Base-by-base conservation (phyloP, 1,140 invertebrate genomes). In the Parapsyche elsis region DNA sequence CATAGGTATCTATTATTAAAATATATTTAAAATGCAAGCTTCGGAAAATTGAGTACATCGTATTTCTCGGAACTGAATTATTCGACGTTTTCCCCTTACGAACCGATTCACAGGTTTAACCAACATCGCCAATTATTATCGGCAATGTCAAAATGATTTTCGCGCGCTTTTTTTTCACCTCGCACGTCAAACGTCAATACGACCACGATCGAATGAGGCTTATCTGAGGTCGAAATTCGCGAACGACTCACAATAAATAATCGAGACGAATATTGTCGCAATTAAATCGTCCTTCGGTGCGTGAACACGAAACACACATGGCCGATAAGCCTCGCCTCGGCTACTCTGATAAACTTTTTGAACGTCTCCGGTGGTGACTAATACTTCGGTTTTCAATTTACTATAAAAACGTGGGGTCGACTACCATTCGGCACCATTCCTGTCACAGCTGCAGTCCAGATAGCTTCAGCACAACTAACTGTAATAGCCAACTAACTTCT, bases 391-490 rank as follows among this genome's bases (percentile, higher is more conserved):
- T 46, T 73, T 46, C 49, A 59, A 45, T 78, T 44, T 14, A 38
- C 45, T 81, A 81, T 81, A 81, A 81, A 81, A 81, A 81, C 75
- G 57, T 64, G 70, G 21, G 61, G 23, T 67, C 67, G 5, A 24
- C 21, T 46, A 2, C 21, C 1, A 21, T n/a, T 14, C n/a, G 30
- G 53, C 53, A 81, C 71, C 80, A 81, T 38, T 81, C 45, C 38
- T 45, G 16, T 57, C 24, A 21, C 73, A 57, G 67, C 53, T 73
- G 19, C 19, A 26, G 12, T 21, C 21, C 19, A 73, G 71, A 46
- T 73, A 30, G 71, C 26, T 46, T 10, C 21, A 67, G 23, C 19
- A n/a, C 14, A 16, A 9, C 1, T 21, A 53, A 1, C 30, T 4
- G 30, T 38, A 38, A 38, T 4, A 4, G 7, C 30, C 30, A 38